These are phyloP conservation scores for Vulpes ferrilata DNA, from an alignment of 2,113 vertebrate species.

Conservation along the genomic window DNA sequence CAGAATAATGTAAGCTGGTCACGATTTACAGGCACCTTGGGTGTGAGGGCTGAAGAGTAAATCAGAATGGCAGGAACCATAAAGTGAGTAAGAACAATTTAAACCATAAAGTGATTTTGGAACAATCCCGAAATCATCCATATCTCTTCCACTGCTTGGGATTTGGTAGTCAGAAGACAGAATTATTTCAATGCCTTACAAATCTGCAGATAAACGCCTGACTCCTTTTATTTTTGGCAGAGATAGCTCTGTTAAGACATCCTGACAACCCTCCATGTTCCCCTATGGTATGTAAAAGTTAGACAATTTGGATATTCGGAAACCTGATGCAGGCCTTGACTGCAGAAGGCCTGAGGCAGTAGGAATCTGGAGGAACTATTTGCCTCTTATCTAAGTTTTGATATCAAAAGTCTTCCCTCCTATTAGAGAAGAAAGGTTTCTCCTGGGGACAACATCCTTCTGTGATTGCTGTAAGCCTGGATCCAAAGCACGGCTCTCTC, in stretches of 20 bases:
- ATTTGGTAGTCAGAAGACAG: background rate
- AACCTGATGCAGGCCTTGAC: background rate
- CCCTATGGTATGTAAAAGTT: background rate
- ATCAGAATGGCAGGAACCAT: background rate
- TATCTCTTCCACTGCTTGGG: background rate
- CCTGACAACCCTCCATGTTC: background rate
- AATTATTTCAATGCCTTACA: background rate
- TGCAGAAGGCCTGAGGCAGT: background rate
- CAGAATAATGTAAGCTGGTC: background rate
- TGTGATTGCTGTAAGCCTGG: background rate
- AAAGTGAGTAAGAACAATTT: background rate
- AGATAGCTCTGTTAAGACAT: background rate
- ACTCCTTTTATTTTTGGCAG: background rate
- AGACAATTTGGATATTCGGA: background rate
- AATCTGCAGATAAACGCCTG: background rate
- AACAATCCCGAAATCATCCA: background rate
- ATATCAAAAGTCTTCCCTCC: conserved; percentile 14
- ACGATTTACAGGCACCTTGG: too few species aligned
- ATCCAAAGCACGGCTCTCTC: background rate
- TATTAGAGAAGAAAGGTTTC: background rate
- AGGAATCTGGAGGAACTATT: background rate
- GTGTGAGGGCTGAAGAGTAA: background rate
- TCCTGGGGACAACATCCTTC: background rate
- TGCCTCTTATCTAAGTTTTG: background rate
- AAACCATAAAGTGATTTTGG: background rate